Percentiles rank a stretch among this genome's conserved stretches.
phyloP scores from a whole-genome alignment of 1,140 invertebrate species.

The Drosophila melanica region DNA sequence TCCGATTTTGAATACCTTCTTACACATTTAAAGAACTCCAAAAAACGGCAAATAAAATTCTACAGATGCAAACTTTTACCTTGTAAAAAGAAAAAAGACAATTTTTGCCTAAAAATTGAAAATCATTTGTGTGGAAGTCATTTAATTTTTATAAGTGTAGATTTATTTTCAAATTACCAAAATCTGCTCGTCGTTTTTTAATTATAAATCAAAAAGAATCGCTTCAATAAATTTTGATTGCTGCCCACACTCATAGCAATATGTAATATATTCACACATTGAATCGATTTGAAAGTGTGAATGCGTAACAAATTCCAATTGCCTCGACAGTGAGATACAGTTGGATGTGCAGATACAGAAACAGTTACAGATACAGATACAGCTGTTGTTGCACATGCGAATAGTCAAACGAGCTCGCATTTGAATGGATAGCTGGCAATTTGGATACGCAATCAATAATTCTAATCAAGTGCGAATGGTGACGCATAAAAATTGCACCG shows the following conservation, averaged over 20 bases:
- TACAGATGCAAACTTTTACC: no score
- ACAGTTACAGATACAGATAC: constrained; percentile 2
- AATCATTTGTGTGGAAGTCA: no score
- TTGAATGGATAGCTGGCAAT: constrained; percentile 66
- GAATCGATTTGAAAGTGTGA: constrained; percentile 9
- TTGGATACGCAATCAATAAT: constrained; percentile 80
- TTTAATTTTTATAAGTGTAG: no score
- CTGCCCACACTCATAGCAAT: not conserved
- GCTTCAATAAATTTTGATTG: not conserved
- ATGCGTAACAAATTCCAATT: constrained; percentile 15
- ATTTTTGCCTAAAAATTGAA: no score
- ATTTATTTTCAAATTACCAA: no score
- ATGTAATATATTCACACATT: constrained; percentile 4
- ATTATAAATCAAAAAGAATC: not conserved
- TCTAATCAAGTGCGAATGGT: constrained; percentile 80
- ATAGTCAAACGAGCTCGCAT: constrained; percentile 6
- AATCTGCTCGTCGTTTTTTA: not conserved
- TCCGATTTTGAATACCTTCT: no score
- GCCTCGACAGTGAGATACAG: constrained; percentile 7
- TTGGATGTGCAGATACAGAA: not conserved
- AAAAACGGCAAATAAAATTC: no score
- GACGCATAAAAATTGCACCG: constrained; percentile 63
- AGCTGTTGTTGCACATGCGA: constrained; percentile 5
- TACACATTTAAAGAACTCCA: no score
- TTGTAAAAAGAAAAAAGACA: no score